Conservation (phyloP, 2,888 invertebrate genomes). For the Catonia carolina region DNA sequence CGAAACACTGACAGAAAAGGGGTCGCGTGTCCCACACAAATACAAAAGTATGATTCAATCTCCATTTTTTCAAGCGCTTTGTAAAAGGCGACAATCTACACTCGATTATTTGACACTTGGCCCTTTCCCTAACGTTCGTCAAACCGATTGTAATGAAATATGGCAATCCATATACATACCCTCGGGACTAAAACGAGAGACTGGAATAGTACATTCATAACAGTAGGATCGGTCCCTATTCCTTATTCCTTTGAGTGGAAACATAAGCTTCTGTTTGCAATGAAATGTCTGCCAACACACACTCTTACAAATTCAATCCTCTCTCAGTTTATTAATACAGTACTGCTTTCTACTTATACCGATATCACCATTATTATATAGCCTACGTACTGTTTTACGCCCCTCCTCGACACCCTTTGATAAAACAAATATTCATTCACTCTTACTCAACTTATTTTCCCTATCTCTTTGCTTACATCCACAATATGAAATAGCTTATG, state of each 20-base stretch:
- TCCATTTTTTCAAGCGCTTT: slow-evolving; percentile 23
- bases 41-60: slow-evolving; percentile 26
- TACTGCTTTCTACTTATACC: background rate
- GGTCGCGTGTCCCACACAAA: slow-evolving; percentile 19
- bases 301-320: slow-evolving; percentile 12
- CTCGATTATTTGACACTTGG: slow-evolving; percentile 26
- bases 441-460: too few relatives aligned
- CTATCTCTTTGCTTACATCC: too few relatives aligned
- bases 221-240: background rate
- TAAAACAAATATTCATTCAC: too few relatives aligned
- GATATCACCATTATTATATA: too few relatives aligned
- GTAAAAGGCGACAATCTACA: slow-evolving; percentile 8
- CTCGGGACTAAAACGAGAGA: slow-evolving; percentile 3
- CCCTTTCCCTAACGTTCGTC: slow-evolving; percentile 13
- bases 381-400: slow-evolving; percentile 7
- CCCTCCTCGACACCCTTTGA: too few relatives aligned
- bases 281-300: too few relatives aligned
- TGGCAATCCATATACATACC: slow-evolving; percentile 18
- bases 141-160: slow-evolving; percentile 26
- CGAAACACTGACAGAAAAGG: slow-evolving; percentile 16
- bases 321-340: background rate
- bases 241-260: background rate
- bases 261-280: slow-evolving; percentile 2
- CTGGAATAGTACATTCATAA: too few relatives aligned
- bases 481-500: too few relatives aligned